Conservation (phyloP, 2,113 vertebrate species). For the Sciurus niger region DNA sequence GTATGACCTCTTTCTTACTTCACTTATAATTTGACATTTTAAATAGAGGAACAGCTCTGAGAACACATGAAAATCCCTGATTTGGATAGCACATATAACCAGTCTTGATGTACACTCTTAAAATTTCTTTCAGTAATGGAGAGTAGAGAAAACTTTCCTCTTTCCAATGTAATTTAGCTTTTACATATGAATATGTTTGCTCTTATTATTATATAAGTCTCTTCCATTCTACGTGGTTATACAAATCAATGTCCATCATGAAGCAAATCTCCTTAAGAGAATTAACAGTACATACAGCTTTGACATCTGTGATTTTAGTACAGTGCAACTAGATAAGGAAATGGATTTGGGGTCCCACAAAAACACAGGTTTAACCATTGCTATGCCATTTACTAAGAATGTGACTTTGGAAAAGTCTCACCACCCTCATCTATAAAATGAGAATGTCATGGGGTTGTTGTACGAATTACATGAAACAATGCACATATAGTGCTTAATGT, state of each 20-base stretch:
- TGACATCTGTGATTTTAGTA: conserved; percentile 1
- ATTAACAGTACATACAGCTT: neutral
- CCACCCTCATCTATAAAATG: neutral
- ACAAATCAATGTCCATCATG: conserved; percentile 24
- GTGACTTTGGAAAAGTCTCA: conserved; percentile 11
- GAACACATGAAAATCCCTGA: neutral
- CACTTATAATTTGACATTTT: conserved; percentile 41
- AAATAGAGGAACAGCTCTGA: conserved; percentile 21
- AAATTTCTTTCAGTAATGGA: conserved; percentile 48
- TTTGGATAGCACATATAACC: neutral
- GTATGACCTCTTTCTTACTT: neutral
- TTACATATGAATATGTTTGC: conserved; percentile 19
- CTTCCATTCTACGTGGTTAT: conserved; percentile 3
- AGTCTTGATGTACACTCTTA: neutral
- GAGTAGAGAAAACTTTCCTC: conserved; percentile 30
- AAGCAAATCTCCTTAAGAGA: conserved; percentile 42
- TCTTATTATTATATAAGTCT: conserved; percentile 44
- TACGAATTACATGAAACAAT: conserved; percentile 7
- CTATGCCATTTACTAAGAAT: neutral
- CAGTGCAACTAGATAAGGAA: conserved; percentile 39
- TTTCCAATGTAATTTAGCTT: conserved; percentile 40
- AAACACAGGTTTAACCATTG: conserved; percentile 8
- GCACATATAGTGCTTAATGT: neutral
- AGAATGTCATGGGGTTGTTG: neutral
- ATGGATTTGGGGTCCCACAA: neutral